These are phyloP conservation scores for Dissostichus mawsoni DNA, from an alignment of 2,113 vertebrate genomes.

Conservation along the genomic window DNA sequence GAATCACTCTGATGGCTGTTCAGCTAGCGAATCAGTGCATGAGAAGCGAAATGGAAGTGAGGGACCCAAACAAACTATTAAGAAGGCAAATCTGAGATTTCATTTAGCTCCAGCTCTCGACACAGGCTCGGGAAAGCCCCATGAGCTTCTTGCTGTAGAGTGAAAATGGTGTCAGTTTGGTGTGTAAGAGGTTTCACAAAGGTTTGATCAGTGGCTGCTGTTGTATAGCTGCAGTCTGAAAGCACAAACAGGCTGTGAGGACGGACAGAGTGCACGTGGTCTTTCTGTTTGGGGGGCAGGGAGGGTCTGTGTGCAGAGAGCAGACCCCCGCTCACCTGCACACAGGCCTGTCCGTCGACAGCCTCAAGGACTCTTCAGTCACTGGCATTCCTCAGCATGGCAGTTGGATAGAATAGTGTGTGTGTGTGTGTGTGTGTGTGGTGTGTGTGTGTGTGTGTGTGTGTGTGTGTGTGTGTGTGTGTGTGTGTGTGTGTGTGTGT, in stretches of 20 bases:
- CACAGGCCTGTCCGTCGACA: slow-evolving; percentile 63
- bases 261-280: slow-evolving; percentile 5
- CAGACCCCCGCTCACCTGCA: slow-evolving; percentile 45
- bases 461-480: slow-evolving; percentile 3
- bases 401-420: slow-evolving; percentile 55
- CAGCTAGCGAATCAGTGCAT: no score
- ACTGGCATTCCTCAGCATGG: slow-evolving; percentile 68
- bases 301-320: slow-evolving; percentile 60
- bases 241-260: slow-evolving; percentile 17
- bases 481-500: slow-evolving; percentile 30
- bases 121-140: no score
- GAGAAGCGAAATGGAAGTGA: no score
- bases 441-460: slow-evolving; percentile 13
- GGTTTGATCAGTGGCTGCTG: not conserved
- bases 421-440: slow-evolving; percentile 8
- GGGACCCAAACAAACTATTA: no score
- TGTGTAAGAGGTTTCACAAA: slow-evolving; percentile 3
- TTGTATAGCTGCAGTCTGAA: slow-evolving; percentile 14
- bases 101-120: no score
- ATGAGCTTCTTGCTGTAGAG: no score
- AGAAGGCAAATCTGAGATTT: no score
- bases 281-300: slow-evolving; percentile 37
- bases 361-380: slow-evolving; percentile 72
- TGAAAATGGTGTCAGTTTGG: no score
- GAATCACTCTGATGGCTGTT: no score